Evolutionary conservation across 2,113 vertebrate species (phyloP).

Genomic region (Caranx ignobilis): DNA sequence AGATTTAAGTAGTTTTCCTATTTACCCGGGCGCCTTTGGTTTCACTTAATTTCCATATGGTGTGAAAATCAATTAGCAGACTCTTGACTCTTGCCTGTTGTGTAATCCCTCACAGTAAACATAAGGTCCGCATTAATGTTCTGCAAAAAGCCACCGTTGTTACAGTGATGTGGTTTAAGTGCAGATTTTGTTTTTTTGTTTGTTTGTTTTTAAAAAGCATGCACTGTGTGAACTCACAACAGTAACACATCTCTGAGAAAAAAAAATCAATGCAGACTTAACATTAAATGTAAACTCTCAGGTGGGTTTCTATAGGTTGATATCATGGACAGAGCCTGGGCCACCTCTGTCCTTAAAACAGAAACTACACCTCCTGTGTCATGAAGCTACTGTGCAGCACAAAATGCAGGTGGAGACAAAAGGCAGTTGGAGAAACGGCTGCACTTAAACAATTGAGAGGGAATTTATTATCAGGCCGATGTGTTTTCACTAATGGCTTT

Average conservation of each 20-base stretch:
- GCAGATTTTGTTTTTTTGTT: neutral
- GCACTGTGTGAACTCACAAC: neutral
- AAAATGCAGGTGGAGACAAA: neutral
- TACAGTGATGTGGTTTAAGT: constrained; percentile 6
- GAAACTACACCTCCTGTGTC: neutral
- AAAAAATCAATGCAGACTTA: neutral
- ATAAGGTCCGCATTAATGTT: constrained; percentile 36
- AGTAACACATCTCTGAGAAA: neutral
- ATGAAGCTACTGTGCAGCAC: neutral
- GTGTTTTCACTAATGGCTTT: neutral
- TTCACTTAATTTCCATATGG: constrained; percentile 58
- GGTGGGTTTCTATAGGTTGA: neutral
- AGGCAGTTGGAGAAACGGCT: neutral
- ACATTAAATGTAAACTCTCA: neutral
- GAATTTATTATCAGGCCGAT: neutral
- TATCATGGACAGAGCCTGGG: neutral
- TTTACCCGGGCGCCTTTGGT: constrained; percentile 15
- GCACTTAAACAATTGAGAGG: neutral
- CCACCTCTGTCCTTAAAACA: neutral
- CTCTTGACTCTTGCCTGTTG: constrained; percentile 63
- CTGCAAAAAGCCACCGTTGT: constrained; percentile 26
- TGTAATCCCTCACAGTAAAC: constrained; percentile 56
- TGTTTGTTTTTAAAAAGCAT: neutral
- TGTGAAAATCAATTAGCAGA: constrained; percentile 69
- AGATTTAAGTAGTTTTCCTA: neutral